Evolutionary conservation across 1,140 invertebrate species (phyloP).

Genomic region (Ctenoplectra terminalis): DNA sequence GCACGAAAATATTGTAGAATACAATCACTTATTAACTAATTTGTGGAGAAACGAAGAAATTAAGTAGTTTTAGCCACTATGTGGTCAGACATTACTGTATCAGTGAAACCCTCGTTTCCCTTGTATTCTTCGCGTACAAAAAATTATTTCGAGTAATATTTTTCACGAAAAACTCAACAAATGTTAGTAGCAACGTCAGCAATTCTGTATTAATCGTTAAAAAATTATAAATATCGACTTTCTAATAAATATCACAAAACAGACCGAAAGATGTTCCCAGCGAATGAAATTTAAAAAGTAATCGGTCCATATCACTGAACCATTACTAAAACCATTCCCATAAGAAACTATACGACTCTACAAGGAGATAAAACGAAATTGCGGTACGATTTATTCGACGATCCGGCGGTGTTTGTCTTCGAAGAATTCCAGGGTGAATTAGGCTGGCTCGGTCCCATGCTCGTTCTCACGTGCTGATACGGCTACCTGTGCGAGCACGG

Average conservation of each 20-base stretch:
- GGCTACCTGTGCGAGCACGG: constrained; percentile 1
- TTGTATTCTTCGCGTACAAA: background rate
- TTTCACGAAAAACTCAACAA: no score
- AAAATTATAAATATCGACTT: no score
- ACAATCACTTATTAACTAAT: no score
- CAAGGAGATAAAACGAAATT: background rate
- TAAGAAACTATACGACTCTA: background rate
- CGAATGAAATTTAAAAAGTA: background rate
- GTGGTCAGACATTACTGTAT: background rate
- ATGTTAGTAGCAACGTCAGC: no score
- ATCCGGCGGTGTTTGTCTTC: background rate
- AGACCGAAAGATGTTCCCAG: background rate
- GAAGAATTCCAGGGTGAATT: constrained; percentile 44
- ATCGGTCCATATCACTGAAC: background rate
- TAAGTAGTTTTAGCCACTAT: no score
- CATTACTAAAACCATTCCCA: background rate
- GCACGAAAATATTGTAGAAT: no score
- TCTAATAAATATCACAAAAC: no score
- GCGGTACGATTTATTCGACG: background rate
- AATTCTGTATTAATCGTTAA: background rate
- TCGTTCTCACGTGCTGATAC: constrained; percentile 24
- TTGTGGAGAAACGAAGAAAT: no score
- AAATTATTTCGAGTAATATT: background rate
- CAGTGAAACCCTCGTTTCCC: background rate
- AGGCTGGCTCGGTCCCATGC: constrained; percentile 4